Base-by-base conservation (phyloP, 2,113 vertebrate genomes). In the Petroica traversi region DNA sequence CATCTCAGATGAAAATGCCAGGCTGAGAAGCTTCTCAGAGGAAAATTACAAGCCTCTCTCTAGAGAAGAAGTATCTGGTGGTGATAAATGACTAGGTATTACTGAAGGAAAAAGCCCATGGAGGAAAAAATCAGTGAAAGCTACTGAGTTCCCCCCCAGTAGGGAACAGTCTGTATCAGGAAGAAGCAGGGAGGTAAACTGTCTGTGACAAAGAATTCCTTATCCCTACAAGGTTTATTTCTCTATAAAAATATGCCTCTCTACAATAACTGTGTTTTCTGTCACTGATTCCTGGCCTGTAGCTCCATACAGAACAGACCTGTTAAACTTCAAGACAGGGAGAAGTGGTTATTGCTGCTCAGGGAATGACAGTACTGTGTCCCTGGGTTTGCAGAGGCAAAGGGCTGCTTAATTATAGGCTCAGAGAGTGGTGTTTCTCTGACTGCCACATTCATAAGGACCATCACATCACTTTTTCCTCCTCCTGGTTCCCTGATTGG, bases 341-440 rank as follows among this genome's bases (percentile, higher is more conserved):
- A 73, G 72, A 67, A 46, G 31, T 26, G 24, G 29, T 52, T 41
- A 28, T 45, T 6, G 1, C 40, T 18, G 3, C 29, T 55, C 29
- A 23, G 25, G 63, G 33, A 31, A 36, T 0, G 0, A 55, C 55
- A 63, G 41, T 14, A 24, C n/a, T 23, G 19, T 1, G 1, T 8
- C 19, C 22, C 79, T 45, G n/a, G n/a, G n/a, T n/a, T n/a, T n/a
- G 12, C 41, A 41, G 58, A 63, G 49, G 34, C 64, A 69, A 66
- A 67, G 36, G 18, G 20, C 33, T 62, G 17, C 9, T 8, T 40
- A 57, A 40, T 79, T 54, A 43, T 5, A 40, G 11, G 31, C 29
- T 51, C 14, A 57, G 29, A 7, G 22, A 51, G 26, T 23, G 75
- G n/a, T n/a, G n/a, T n/a, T n/a, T n/a, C 40, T 24, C 13, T 63